phyloP scores from a whole-genome alignment of 2,888 invertebrate species.

The Andricus curvator region DNA sequence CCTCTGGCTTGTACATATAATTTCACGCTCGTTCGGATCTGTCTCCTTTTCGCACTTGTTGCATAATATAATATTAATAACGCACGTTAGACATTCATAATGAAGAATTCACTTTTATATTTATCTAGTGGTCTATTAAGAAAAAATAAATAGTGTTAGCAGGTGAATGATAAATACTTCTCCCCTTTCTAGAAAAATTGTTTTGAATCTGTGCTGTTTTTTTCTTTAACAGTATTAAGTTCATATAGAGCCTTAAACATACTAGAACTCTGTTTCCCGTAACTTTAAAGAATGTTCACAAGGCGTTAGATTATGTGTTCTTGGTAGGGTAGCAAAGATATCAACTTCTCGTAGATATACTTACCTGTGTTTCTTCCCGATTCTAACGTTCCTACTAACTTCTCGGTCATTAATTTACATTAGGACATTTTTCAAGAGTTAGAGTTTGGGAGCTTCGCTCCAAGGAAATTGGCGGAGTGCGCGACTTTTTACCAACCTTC shows the following conservation, averaged over 20 bases:
- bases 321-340: slow-evolving; percentile 44
- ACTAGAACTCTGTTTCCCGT: slow-evolving; percentile 47
- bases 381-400: slow-evolving; percentile 65
- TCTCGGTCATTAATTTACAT: slow-evolving; percentile 73
- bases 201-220: background rate
- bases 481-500: background rate
- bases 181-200: no score
- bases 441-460: background rate
- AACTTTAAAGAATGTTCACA: slow-evolving; percentile 63
- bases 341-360: slow-evolving; percentile 42
- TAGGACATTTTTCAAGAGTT: slow-evolving; percentile 71
- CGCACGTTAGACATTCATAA: no score
- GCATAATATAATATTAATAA: no score
- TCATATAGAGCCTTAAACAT: background rate
- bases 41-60: no score
- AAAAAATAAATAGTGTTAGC: no score
- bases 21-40: no score
- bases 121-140: no score
- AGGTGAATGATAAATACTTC: no score
- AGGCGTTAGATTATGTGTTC: slow-evolving; percentile 63
- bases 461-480: background rate
- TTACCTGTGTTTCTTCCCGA: slow-evolving; percentile 62
- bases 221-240: background rate
- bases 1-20: no score
- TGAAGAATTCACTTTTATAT: no score